phyloP scores from a whole-genome alignment of 2,797 vertebrate species.

The Spea hammondii region DNA sequence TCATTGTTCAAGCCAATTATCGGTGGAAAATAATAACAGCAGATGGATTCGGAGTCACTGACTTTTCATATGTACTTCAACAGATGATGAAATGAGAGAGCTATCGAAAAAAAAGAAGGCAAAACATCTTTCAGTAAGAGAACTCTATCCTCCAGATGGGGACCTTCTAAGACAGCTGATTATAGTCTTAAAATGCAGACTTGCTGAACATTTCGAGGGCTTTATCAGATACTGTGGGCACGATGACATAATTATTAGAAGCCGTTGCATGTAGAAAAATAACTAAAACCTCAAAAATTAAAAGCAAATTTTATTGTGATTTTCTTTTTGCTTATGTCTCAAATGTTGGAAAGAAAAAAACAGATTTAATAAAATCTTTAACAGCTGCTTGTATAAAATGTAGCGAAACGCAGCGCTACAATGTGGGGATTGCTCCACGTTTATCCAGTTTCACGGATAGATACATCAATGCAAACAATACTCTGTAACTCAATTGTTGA shows the following conservation, averaged over 20 bases:
- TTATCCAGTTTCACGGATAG: too few species aligned
- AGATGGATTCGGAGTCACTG: slow-evolving; percentile 96
- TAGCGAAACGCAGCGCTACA: too few species aligned
- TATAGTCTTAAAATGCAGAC: slow-evolving; percentile 76
- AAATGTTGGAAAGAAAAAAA: not conserved
- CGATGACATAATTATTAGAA: slow-evolving; percentile 71
- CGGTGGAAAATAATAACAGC: slow-evolving; percentile 99
- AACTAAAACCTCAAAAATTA: slow-evolving; percentile 50
- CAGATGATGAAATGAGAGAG: slow-evolving; percentile 84
- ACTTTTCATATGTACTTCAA: slow-evolving; percentile 87
- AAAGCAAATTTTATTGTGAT: not conserved
- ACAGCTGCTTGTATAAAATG: too few species aligned
- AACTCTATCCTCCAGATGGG: slow-evolving; percentile 89
- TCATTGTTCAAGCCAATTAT: slow-evolving; percentile 99
- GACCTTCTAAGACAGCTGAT: slow-evolving; percentile 87
- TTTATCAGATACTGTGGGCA: slow-evolving; percentile 66
- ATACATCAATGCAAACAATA: too few species aligned
- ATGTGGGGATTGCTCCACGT: too few species aligned
- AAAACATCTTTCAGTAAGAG: slow-evolving; percentile 76
- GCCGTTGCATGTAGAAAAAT: slow-evolving; percentile 56
- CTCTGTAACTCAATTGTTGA: too few species aligned
- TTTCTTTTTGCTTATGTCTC: slow-evolving; percentile 11
- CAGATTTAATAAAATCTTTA: too few species aligned
- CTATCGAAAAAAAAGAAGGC: slow-evolving; percentile 76
- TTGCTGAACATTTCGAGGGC: slow-evolving; percentile 75